Evolutionary conservation across 2,113 vertebrate species (phyloP), one percentile per base, ranked within the genome.

Genomic region (Labeo catla): DNA sequence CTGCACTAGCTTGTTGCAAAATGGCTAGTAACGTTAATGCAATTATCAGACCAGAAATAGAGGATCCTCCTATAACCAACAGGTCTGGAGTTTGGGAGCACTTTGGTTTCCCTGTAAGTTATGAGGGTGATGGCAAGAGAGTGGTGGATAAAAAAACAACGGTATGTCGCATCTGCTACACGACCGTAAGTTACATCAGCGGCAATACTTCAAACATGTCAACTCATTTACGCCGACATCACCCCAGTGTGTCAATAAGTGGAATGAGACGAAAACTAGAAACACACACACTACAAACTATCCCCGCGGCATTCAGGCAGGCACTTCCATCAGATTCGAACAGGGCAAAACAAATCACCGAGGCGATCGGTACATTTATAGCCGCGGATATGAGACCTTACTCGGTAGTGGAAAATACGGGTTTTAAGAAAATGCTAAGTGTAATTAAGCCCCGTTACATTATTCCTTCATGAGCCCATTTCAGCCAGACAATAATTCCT

Each of bases 221-320:
- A 66, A 34, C 63, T 15, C 23, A 66, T 66, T 66, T 66, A 66
- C 2, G 3, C 61, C 2, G 21, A 47, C 19, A 73, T 73, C 70
- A 73, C 19, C 39, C 70, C 70, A 28, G 9, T 76, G 73, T 76
- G 73, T 50, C 45, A 66, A 15, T 66, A 66, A 66, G 23, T 66
- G 11, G 23, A 66, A 34, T 11, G 28, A 66, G 63, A 65, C 11
- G 4, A 66, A 66, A 66, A 23, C n/a, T 23, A 65, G 4, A 1
- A 76, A n/a, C n/a, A 74, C 19, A 74, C 43, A 49, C 5, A 0
- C 8, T 6, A 13, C 9, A 74, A 6, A n/a, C 43, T n/a, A n/a
- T n/a, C n/a, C n/a, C n/a, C n/a, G n/a, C n/a, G n/a, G n/a, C n/a
- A n/a, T n/a, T n/a, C n/a, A n/a, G n/a, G n/a, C n/a, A n/a, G n/a